These are phyloP conservation scores for Chaetodon auriga DNA, from an alignment of 2,113 vertebrate genomes.

Conservation along the genomic window DNA sequence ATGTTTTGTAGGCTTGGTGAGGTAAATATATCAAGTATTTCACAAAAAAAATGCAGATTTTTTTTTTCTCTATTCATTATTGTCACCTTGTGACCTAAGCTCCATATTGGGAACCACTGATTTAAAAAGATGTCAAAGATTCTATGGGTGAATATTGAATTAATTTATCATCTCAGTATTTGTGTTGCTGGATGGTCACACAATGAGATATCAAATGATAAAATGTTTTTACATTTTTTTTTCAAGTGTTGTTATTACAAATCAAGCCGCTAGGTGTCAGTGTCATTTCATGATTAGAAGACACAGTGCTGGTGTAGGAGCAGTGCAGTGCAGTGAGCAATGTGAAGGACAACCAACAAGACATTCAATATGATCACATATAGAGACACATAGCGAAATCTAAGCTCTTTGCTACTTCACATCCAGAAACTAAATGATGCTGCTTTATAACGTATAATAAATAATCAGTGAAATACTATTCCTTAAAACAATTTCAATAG, in stretches of 20 bases:
- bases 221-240: background rate
- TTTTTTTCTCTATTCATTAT: background rate
- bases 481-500: background rate
- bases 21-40: background rate
- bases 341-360: background rate
- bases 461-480: background rate
- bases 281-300: background rate
- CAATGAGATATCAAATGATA: background rate
- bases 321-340: background rate
- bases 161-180: background rate
- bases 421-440: background rate
- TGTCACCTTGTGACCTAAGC: background rate
- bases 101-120: background rate
- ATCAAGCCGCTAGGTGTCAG: constrained; percentile 52
- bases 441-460: background rate
- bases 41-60: too few relatives aligned
- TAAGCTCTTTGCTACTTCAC: background rate
- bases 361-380: background rate
- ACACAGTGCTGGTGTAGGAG: background rate
- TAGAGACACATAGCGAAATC: background rate
- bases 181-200: background rate
- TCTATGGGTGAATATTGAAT: background rate
- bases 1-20: background rate
- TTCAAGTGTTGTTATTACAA: background rate
- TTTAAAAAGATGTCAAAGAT: background rate